Percentiles rank a stretch among this genome's conserved stretches.
These are phyloP conservation scores for Thunnus maccoyii DNA, from an alignment of 2,113 vertebrate genomes.

Conservation along the genomic window DNA sequence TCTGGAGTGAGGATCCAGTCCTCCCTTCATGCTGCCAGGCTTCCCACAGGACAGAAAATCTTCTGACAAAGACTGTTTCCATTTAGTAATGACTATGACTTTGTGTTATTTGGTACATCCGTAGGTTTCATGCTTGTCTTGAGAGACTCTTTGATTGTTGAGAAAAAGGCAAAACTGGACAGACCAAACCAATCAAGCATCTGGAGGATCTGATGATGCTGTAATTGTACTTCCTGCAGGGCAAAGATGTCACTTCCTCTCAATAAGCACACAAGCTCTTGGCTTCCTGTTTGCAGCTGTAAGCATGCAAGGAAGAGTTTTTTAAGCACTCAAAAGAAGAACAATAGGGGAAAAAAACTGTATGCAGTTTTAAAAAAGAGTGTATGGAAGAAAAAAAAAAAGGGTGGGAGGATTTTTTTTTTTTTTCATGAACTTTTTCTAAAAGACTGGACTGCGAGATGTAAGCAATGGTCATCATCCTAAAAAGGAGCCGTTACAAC, in stretches of 20 bases:
- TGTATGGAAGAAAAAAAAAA: constrained; percentile 61
- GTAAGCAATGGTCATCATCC: constrained; percentile 72
- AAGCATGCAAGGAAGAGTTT: constrained; percentile 83
- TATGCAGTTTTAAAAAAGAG: constrained; percentile 74
- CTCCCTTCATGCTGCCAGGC: constrained; percentile 58
- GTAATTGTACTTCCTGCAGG: constrained; percentile 85
- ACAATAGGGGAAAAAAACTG: constrained; percentile 62
- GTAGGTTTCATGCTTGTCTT: constrained; percentile 55
- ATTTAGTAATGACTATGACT: constrained; percentile 61
- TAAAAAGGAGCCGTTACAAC: constrained; percentile 70
- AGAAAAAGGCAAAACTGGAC: constrained; percentile 64
- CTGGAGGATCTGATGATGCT: constrained; percentile 79
- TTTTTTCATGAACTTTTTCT: constrained; percentile 82
- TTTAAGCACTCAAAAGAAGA: constrained; percentile 80
- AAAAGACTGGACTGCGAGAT: constrained; percentile 75
- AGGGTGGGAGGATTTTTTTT: constrained; percentile 57
- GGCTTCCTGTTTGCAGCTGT: constrained; percentile 87
- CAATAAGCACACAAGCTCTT: constrained; percentile 84
- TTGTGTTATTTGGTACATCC: constrained; percentile 73
- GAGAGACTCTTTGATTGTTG: constrained; percentile 67
- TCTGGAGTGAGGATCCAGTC: neutral
- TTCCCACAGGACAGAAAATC: constrained; percentile 64
- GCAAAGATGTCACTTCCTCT: constrained; percentile 86
- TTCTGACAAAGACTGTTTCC: constrained; percentile 73
- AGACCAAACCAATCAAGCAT: constrained; percentile 78